Base-by-base conservation (phyloP, 2,888 invertebrate species). In the Apamea anceps region DNA sequence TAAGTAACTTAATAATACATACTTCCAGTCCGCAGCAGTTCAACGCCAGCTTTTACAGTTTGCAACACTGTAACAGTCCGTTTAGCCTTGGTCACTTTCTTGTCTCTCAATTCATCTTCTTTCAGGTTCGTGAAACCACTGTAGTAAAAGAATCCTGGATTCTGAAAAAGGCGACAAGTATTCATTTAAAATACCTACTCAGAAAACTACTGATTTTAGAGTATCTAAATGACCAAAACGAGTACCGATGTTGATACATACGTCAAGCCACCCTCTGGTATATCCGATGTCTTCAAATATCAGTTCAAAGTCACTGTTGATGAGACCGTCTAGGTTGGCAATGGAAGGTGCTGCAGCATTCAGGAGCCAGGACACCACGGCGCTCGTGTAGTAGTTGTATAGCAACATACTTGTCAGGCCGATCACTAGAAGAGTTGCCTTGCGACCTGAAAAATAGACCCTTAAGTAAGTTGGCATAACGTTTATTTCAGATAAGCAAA, bases 381-480 rank as follows among this genome's bases (percentile, higher is more conserved):
- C 97, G 78, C 97, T 97, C 0, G 97, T 97, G 92, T 97, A 97
- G 93, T 97, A 97, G 92, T 97, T 97, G 90, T 97, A 97, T 2
- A 97, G 92, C 13, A 97, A 90, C 93, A 97, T 95, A 82, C 96
- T 96, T 4, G 94, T 95, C 13, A 96, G 51, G 0, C 96, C 96
- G 3, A 95, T 92, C 3, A 96, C 95, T 0, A 95, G 91, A 0
- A 96, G 91, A 0, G 94, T 92, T 6, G 93, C 72, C 37, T 94
- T 94, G 25, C 96, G 95, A 76, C 96, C 96, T 96, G 74, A 0
- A 42, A 37, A 81, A 15, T 63, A 4, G 1, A 60, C 1, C 15
- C 8, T n/a, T 73, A 45, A 32, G 13, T 48, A 0, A 15, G 12
- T 60, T 4, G 5, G 4, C 21, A 21, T 42, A 51, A 25, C 21